phyloP scores from a whole-genome alignment of 1,140 invertebrate genomes.

The Ditylenchus dipsaci region DNA sequence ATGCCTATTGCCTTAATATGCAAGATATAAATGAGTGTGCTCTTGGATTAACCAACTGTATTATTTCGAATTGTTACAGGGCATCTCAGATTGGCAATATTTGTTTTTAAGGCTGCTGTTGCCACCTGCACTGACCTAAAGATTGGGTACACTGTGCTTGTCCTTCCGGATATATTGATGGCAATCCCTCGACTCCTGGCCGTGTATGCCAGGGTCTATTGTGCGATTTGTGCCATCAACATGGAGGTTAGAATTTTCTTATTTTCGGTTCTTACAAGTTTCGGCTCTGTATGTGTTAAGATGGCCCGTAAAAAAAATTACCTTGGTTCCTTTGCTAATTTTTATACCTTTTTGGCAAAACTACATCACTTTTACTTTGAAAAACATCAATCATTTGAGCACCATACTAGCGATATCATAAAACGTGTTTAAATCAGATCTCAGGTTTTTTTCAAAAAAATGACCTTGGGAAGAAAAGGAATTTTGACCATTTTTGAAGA shows the following conservation, averaged over 20 bases:
- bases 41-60: slow-evolving; percentile 54
- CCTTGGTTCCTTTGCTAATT: too few species aligned
- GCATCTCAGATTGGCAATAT: too few species aligned
- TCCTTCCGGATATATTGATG: slow-evolving; percentile 54
- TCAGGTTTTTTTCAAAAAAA: too few species aligned
- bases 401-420: too few species aligned
- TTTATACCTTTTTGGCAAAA: too few species aligned
- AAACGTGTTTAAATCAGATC: too few species aligned
- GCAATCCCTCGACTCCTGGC: slow-evolving; percentile 48
- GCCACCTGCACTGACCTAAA: slow-evolving; percentile 49
- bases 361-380: too few species aligned
- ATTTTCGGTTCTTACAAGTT: background rate
- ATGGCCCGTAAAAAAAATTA: too few species aligned
- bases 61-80: background rate
- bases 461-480: too few species aligned
- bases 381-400: too few species aligned
- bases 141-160: slow-evolving; percentile 51
- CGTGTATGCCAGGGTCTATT: slow-evolving; percentile 53
- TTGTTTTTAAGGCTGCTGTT: slow-evolving; percentile 22
- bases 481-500: too few species aligned
- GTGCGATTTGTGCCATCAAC: slow-evolving; percentile 56
- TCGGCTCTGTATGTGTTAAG: too few species aligned
- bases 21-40: slow-evolving; percentile 53
- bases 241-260: slow-evolving; percentile 12
- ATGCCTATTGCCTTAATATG: slow-evolving; percentile 46